Evolutionary conservation across 2,113 vertebrate species (phyloP), one percentile per base, ranked within the genome.

Genomic region (Gulo gulo): DNA sequence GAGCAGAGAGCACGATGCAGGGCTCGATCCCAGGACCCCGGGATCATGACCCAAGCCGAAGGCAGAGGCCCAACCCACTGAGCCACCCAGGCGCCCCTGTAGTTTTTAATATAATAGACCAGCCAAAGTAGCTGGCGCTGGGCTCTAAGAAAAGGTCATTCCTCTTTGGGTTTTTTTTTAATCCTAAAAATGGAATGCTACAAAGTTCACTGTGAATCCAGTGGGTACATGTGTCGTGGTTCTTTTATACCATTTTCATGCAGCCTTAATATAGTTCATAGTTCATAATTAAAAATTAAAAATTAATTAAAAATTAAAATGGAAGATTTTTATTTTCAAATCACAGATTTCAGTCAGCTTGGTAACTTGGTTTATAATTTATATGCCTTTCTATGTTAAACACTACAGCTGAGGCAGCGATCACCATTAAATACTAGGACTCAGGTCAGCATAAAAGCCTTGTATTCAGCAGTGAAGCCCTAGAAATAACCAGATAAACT

Each of bases 331-430:
- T 50, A 45, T 52, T 94, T 42, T 29, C 23, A 96, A 80, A 11
- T 91, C 21, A 91, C 6, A 85, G 1, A 55, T 95, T 95, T 90
- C 23, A 26, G 0, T 97, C n/a, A 80, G 21, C 67, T 86, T 92
- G n/a, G n/a, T 86, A 39, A 50, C 52, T 88, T 82, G 78, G 47
- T 95, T 95, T 95, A 80, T 92, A 57, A 88, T 95, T 36, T 95
- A 15, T 69, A 36, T 89, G 47, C 34, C 39, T 92, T 92, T 93
- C 26, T 89, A 23, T 92, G 39, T 93, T 89, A 91, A 91, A 52
- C 34, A 39, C 9, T 78, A 4, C 31, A 39, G 20, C 65, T 78
- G 34, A 84, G 39, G 55, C 24, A 93, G 31, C 79, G 57, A 79
- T 61, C 61, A 85, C 39, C 79, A 74, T 12, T 91, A 73, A 84